Percentiles rank a stretch among this genome's conserved stretches.
phyloP scores from a whole-genome alignment of 2,888 invertebrate species.

The Eumerus sabulonum region DNA sequence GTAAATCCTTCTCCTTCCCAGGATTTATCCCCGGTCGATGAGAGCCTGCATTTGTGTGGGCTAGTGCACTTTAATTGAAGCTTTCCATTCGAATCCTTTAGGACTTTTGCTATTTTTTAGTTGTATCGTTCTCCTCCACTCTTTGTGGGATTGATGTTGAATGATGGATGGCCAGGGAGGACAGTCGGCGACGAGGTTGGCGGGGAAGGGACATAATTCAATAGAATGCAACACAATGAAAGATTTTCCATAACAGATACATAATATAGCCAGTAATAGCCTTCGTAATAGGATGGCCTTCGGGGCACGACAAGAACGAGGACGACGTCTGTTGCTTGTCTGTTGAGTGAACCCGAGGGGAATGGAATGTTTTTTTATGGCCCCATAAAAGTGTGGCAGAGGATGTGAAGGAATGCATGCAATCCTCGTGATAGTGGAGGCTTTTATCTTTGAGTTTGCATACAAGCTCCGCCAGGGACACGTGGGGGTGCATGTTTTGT shows the following conservation, averaged over 20 bases:
- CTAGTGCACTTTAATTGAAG: slow-evolving; percentile 58
- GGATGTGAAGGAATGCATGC: slow-evolving; percentile 27
- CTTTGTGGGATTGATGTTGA: slow-evolving; percentile 6
- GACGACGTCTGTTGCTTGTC: slow-evolving; percentile 36
- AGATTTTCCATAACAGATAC: slow-evolving; percentile 60
- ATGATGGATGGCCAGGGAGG: slow-evolving; percentile 41
- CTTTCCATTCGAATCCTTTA: slow-evolving; percentile 34
- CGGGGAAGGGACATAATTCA: slow-evolving; percentile 14
- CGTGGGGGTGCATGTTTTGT: too few species aligned
- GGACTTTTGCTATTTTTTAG: slow-evolving; percentile 11
- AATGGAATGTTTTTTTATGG: slow-evolving; percentile 46
- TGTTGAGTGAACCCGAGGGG: neutral
- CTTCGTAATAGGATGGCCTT: slow-evolving; percentile 31
- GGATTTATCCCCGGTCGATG: neutral
- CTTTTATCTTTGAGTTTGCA: slow-evolving; percentile 17
- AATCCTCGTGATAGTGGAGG: neutral
- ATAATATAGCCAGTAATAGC: slow-evolving; percentile 61
- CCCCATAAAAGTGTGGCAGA: slow-evolving; percentile 45
- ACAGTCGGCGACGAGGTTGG: slow-evolving; percentile 32
- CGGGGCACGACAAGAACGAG: slow-evolving; percentile 1
- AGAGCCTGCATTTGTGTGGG: neutral
- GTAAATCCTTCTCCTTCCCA: slow-evolving; percentile 32
- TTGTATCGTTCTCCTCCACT: too few species aligned
- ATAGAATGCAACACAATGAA: slow-evolving; percentile 49
- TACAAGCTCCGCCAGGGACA: neutral